Base-by-base conservation (phyloP, 1,140 invertebrate genomes). In the Nymphalis io region DNA sequence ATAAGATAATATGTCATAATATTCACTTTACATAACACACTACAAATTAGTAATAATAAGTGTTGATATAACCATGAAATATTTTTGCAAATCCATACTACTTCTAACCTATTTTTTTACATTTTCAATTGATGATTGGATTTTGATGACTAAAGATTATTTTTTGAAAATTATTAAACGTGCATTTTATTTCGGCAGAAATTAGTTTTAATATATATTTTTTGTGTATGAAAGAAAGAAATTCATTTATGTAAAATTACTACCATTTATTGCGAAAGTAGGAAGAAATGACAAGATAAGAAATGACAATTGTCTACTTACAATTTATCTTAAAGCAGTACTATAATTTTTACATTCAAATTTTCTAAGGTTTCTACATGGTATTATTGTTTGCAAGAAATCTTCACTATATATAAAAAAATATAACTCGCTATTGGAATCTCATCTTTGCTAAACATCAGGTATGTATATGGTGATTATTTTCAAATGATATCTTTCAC, bases 341-440 rank as follows among this genome's bases (percentile, higher is more conserved):
- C 78, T 84, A 82, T 75, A 79, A 77, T 76, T 75, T 78, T 74
- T 74, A 68, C 79, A 78, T 72, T 83, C 80, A 79, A 76, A 76
- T 73, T 69, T 80, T 81, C 70, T 81, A 81, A 72, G 59, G 66
- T 72, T 68, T 73, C 78, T 85, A 83, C 77, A 64, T 77, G 75
- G 77, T 61, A 73, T 75, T 84, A 83, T 63, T 62, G 68, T 67
- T 75, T 79, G 75, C 76, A 79, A 78, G 68, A 75, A 75, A 77
- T 67, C 72, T 78, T 74, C 69, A 74, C 79, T 85, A 82, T 78
- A 78, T 81, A 87, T 89, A 89, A 89, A 89, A 90, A 91, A 89
- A 91, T 91, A 90, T 86, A 89, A 86, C 88, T 87, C 81, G 82
- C 88, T 91, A 90, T 89, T 91, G 88, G 84, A 84, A 87, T 87